Evolutionary conservation across 2,113 vertebrate genomes (phyloP), one percentile per base, ranked within the genome.

Genomic region (Corythornis cristatus): DNA sequence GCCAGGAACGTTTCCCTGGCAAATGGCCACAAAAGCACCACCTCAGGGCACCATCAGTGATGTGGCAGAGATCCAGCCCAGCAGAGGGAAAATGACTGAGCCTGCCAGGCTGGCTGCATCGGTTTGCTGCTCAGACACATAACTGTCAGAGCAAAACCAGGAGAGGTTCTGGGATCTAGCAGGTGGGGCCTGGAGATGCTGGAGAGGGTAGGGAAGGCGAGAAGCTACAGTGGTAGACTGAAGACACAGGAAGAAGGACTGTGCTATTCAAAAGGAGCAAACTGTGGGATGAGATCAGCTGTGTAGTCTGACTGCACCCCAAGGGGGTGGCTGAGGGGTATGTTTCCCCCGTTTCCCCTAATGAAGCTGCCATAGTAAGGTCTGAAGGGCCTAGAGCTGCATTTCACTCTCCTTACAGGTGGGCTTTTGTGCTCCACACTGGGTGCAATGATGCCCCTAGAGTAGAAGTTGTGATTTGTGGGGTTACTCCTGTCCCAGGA

Each of bases 281-380:
- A 35, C 29, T 43, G 9, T 31, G 28, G 40, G 43, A 40, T 64
- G 28, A 33, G 12, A 33, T 33, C 28, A 42, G 8, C 54, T 64
- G 7, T 43, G 25, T 31, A n/a, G 16, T 37, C 15, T 15, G 31
- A 33, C 25, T 35, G 17, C 20, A 67, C 3, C 33, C 26, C 58
- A 57, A 45, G 8, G 3, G 16, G 7, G 5, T 37, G 8, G 3
- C 17, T 35, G 2, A 25, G 8, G 66, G 17, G 1, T 33, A 28
- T 0, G 0, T 53, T 57, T 70, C 6, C 9, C 5, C 11, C 2
- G 0, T 46, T 68, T 68, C 9, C 25, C 25, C n/a, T 13, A 4
- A 15, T 23, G 9, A 87, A 80, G 37, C 11, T 74, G 23, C 6
- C 5, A 8, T 51, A 51, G 79, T 29, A 70, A 79, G 11, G 9